Percentiles rank a stretch among this genome's conserved stretches.
phyloP scores from a whole-genome alignment of 37 sponge, comb jelly and placozoan species.

The Halisarca cf. caerulea region DNA sequence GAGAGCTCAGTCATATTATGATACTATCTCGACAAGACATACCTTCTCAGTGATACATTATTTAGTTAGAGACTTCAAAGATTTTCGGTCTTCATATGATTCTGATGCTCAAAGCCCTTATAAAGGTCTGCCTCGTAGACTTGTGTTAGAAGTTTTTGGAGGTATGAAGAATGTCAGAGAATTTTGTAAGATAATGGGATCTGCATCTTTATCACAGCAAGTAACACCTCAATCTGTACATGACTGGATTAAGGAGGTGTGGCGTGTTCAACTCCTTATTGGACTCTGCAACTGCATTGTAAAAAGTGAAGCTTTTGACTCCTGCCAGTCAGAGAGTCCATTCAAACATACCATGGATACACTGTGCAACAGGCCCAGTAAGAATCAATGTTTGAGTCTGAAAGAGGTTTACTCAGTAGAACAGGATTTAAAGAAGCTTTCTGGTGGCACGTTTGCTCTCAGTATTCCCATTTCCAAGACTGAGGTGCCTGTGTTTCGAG shows the following conservation, averaged over 20 bases:
- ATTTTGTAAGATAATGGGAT: too few species aligned
- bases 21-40: too few species aligned
- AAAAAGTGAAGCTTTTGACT: background rate
- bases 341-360: conserved; percentile 20
- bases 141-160: too few species aligned
- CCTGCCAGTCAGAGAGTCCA: background rate
- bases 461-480: background rate
- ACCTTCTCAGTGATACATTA: too few species aligned
- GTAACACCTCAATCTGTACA: background rate
- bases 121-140: too few species aligned
- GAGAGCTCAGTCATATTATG: too few species aligned
- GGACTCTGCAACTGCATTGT: background rate
- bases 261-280: background rate
- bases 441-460: background rate
- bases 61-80: too few species aligned
- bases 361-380: background rate
- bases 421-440: conserved; percentile 36
- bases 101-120: too few species aligned
- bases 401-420: background rate
- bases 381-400: background rate
- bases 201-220: too few species aligned
- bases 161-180: too few species aligned
- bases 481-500: background rate
- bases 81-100: too few species aligned
- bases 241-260: conserved; percentile 19